These are phyloP conservation scores for Naja naja DNA, from an alignment of 2,113 vertebrate genomes.

Conservation along the genomic window DNA sequence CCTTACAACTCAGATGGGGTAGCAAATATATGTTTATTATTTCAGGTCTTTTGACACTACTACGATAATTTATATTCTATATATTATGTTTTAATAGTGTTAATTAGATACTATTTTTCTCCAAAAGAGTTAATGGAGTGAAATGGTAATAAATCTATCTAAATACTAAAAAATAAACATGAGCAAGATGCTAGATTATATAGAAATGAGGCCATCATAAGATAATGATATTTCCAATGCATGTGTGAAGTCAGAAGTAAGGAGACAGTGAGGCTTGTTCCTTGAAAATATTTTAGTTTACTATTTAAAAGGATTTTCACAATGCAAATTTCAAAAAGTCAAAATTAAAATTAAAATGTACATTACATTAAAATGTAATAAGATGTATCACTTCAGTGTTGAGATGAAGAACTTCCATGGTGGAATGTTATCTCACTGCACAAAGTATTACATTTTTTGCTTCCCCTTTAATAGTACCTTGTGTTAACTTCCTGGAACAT, in stretches of 20 bases:
- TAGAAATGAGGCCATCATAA: not conserved
- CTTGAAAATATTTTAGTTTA: not conserved
- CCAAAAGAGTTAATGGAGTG: not conserved
- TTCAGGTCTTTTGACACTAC: not conserved
- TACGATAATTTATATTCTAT: not conserved
- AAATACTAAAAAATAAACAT: not conserved
- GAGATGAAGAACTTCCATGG: not conserved
- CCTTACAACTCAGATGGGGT: not conserved
- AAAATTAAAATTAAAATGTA: not conserved
- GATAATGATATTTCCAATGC: not conserved
- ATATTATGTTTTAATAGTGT: not conserved
- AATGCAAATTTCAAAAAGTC: not conserved
- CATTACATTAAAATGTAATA: not conserved
- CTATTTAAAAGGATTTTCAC: not conserved
- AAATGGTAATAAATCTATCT: not conserved
- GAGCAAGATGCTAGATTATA: not conserved
- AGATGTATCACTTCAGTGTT: not conserved
- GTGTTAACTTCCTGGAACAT: constrained; percentile 10
- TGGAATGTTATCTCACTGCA: not conserved
- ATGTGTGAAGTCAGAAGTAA: not conserved
- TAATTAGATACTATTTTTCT: not conserved
- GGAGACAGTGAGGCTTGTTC: not conserved
- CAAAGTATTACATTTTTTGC: not conserved
- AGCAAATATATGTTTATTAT: not conserved
- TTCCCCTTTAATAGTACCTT: not conserved